Conservation (phyloP, 1,140 invertebrate species). For the Leptinotarsa undecemlineata region DNA sequence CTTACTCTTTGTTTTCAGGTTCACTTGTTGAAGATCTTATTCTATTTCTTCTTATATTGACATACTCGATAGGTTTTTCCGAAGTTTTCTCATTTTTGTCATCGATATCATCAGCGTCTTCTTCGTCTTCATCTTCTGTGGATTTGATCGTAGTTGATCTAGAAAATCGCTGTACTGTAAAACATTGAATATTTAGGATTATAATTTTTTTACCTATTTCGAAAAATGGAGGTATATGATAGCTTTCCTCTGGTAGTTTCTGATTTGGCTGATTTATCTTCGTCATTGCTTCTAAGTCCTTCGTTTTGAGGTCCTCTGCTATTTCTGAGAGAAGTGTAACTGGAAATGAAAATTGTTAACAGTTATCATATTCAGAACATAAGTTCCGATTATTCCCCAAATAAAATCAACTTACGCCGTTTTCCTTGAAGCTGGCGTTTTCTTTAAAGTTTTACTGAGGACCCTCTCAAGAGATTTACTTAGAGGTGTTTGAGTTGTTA, state of each 20-base stretch:
- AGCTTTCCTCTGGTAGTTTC: slow-evolving; percentile 61
- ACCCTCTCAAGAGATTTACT: slow-evolving; percentile 75
- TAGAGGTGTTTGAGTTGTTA: slow-evolving; percentile 63
- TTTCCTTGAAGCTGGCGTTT: slow-evolving; percentile 31
- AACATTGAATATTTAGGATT: neutral
- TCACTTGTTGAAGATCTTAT: slow-evolving; percentile 58
- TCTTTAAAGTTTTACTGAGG: slow-evolving; percentile 54
- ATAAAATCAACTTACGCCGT: neutral
- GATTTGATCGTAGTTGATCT: slow-evolving; percentile 35
- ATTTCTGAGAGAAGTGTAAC: slow-evolving; percentile 58
- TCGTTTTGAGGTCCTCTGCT: slow-evolving; percentile 74
- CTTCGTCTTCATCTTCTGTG: slow-evolving; percentile 46
- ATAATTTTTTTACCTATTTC: slow-evolving; percentile 53
- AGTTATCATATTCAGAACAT: too few relatives aligned
- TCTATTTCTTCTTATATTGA: slow-evolving; percentile 66
- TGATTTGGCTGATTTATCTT: slow-evolving; percentile 29
- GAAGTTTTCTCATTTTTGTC: slow-evolving; percentile 22
- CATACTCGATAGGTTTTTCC: slow-evolving; percentile 55
- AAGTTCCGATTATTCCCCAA: neutral
- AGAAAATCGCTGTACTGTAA: neutral
- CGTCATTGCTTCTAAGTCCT: slow-evolving; percentile 58
- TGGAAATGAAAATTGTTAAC: slow-evolving; percentile 21
- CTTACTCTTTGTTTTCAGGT: slow-evolving; percentile 28
- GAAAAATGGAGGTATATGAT: slow-evolving; percentile 63
- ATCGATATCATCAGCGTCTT: slow-evolving; percentile 30